Conservation (phyloP, 2,888 invertebrate genomes). For the Ophioninae sp. region DNA sequence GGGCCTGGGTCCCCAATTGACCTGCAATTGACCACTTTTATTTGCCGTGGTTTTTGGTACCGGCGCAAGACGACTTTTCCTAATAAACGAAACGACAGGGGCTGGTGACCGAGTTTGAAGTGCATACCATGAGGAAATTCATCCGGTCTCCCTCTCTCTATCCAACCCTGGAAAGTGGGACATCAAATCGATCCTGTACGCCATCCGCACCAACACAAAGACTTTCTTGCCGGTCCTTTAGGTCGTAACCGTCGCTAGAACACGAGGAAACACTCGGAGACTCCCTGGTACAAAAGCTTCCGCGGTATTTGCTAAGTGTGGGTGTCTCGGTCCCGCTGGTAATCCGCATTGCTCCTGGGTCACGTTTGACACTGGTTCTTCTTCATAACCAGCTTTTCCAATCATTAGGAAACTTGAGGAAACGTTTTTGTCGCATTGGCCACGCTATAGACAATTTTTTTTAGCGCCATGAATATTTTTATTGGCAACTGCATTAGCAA, state of each 20-base stretch:
- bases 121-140: conserved; percentile 20
- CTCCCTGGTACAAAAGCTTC: conserved; percentile 8
- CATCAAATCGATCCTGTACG: conserved; percentile 76
- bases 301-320: not conserved
- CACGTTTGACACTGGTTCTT: too few species aligned
- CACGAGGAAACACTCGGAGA: not conserved
- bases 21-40: too few species aligned
- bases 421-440: too few species aligned
- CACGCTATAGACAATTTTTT: too few species aligned
- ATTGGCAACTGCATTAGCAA: not conserved
- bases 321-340: too few species aligned
- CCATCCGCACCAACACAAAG: conserved; percentile 62
- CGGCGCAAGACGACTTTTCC: too few species aligned
- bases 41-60: too few species aligned
- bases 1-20: too few species aligned
- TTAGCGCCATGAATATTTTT: not conserved
- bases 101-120: conserved; percentile 24
- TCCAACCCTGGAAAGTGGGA: conserved; percentile 74
- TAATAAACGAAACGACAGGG: not conserved
- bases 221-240: conserved; percentile 49
- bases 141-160: conserved; percentile 61
- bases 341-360: too few species aligned
- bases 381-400: too few species aligned
- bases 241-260: conserved; percentile 17
- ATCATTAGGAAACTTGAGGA: too few species aligned